These are phyloP conservation scores for Eupithecia subumbrata DNA, from an alignment of 2,888 invertebrate genomes.

Conservation along the genomic window DNA sequence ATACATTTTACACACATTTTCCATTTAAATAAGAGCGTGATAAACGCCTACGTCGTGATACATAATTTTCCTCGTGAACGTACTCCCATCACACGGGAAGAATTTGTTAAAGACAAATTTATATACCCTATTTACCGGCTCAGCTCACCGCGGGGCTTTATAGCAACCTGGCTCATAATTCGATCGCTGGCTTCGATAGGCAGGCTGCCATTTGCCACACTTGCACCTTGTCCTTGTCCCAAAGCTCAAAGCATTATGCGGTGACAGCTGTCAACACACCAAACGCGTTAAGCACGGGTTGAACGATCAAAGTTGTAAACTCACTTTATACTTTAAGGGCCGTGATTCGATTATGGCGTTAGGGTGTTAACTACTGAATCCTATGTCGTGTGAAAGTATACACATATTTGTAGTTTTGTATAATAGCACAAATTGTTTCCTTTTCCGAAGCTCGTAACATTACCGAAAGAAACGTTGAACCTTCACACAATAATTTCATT, in stretches of 20 bases:
- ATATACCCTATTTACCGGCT: slow-evolving; percentile 68
- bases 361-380: slow-evolving; percentile 18
- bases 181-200: slow-evolving; percentile 51
- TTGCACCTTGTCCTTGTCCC: slow-evolving; percentile 42
- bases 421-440: not conserved
- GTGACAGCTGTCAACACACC: slow-evolving; percentile 45
- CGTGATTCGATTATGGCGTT: slow-evolving; percentile 31
- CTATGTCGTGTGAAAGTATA: not conserved
- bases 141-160: slow-evolving; percentile 56
- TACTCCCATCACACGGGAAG: slow-evolving; percentile 59
- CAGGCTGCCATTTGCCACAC: slow-evolving; percentile 44
- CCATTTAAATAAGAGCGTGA: slow-evolving; percentile 49
- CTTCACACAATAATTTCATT: slow-evolving; percentile 19
- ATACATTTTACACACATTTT: slow-evolving; percentile 44
- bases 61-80: slow-evolving; percentile 60
- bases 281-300: slow-evolving; percentile 41
- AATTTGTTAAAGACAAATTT: slow-evolving; percentile 70
- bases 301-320: slow-evolving; percentile 44
- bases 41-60: slow-evolving; percentile 46
- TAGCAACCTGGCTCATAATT: slow-evolving; percentile 63
- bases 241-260: slow-evolving; percentile 37
- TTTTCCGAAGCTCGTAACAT: not conserved
- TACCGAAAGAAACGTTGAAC: slow-evolving; percentile 15
- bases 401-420: not conserved
- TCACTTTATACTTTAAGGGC: slow-evolving; percentile 38